A percentile compares a stretch with the other conserved stretches of the same genome.
phyloP scores from a whole-genome alignment of 2,797 vertebrate genomes.

The Macropus fuliginosus region DNA sequence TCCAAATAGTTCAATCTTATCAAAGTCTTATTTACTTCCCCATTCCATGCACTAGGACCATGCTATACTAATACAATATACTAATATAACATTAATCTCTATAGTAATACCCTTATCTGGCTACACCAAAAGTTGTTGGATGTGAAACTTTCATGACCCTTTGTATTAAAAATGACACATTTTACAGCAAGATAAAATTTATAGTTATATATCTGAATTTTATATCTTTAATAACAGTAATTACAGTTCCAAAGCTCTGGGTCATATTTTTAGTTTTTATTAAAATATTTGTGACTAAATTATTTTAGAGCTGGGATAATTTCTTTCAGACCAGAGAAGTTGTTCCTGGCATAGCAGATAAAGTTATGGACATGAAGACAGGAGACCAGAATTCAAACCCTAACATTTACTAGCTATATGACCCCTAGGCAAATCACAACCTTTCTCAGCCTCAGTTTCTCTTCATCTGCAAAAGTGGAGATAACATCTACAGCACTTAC shows the following conservation, averaged over 20 bases:
- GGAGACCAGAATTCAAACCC: conserved; percentile 2
- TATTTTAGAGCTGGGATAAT: background rate
- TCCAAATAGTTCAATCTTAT: no score
- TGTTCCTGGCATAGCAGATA: background rate
- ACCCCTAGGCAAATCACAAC: background rate
- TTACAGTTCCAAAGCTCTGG: background rate
- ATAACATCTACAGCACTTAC: background rate
- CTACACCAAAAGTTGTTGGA: background rate
- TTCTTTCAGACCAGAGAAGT: background rate
- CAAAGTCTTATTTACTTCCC: background rate
- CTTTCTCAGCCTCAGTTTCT: background rate
- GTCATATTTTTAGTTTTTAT: conserved; percentile 20
- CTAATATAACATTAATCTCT: background rate
- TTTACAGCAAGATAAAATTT: background rate
- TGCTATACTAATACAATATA: background rate
- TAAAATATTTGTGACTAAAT: conserved; percentile 45
- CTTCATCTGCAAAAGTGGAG: background rate
- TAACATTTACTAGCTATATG: background rate
- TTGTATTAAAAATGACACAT: background rate
- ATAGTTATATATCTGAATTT: background rate
- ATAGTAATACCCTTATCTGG: background rate
- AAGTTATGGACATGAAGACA: background rate
- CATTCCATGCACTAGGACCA: background rate
- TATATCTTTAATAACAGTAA: background rate
- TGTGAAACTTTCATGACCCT: conserved; percentile 5